Evolutionary conservation across 2,797 vertebrate species (phyloP), one percentile per base, ranked within the genome.

Genomic region (Sylvia borin): DNA sequence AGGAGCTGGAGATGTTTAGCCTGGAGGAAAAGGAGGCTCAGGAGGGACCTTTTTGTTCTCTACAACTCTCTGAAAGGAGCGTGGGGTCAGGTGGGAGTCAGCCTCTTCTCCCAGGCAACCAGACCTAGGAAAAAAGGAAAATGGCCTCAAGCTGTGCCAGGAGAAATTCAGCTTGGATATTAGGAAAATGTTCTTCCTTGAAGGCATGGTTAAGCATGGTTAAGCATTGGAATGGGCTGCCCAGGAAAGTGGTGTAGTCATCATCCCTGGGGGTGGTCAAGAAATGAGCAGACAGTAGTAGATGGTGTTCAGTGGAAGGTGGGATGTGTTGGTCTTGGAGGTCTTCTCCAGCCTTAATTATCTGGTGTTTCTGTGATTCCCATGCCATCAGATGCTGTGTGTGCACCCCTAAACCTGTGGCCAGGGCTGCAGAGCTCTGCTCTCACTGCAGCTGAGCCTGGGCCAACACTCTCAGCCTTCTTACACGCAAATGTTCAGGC

Each of bases 371-470:
- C 27, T 64, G 50, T 45, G 43, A 14, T 13, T 77, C 38, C 80
- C 22, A 5, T 16, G 31, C 27, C 10, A 26, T 50, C 48, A 25
- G 65, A 18, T 38, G 25, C 34, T 1, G 1, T 0, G 3, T 34
- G 36, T 25, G 42, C 26, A 4, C 26, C 38, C 32, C 47, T 50
- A 22, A 7, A 9, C 7, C 21, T 1, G 2, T 3, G 4, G 13
- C 21, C 22, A 18, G 50, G 62, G n/a, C 76, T 77, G 74, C 70
- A 32, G 18, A 58, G 62, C 73, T 53, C n/a, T 53, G 57, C 32
- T 89, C 47, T 66, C 60, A 2, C 36, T 57, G 87, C 81, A 38
- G 32, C 73, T 43, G 57, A 53, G 48, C 68, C 48, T 34, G 67
- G 45, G 11, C 6, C 70, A 58, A 13, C 43, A 29, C 8, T n/a